Evolutionary conservation across 23 tunicate species (phyloP), one percentile per base, ranked within the genome.

Genomic region (Oikopleura dioica): DNA sequence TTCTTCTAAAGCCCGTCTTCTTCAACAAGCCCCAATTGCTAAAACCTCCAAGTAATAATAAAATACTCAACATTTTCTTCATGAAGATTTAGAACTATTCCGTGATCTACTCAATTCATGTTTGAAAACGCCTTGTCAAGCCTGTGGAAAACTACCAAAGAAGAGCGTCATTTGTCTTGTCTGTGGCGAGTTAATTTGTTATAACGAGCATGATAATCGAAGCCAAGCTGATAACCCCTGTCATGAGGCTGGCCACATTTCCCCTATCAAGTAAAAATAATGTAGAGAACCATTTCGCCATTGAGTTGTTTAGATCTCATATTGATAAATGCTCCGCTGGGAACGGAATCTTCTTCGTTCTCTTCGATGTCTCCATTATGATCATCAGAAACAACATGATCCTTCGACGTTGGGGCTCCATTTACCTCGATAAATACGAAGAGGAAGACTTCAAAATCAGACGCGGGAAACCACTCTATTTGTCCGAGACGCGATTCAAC

Each of bases 371-470:
- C 0, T 78, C 89, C 1, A 44, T 59, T 24, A 63, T 84, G 35
- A 76, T 84, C 31, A 78, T 89, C 23, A 59, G 81, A 5, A 77
- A 88, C 37, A 88, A 88, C 1, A 4, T 79, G 0, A 68, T 83
- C 38, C 37, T 77, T 24, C 81, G 87, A 75, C 35, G 68, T 9
- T 89, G 96, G 96, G 96, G 96, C 4, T 63, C 72, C 16, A 63
- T 63, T 12, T 91, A 91, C 68, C 78, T 91, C 77, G 92, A 91
- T 76, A 84, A 75, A 0, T 83, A 94, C 37, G 95, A 92, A 0
- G 99, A 94, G 51, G 99, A 86, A 69, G 99, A 94, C 76, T 72
- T 79, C 1, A 92, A 87, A 16, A 86, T 92, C 87, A 77, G 77
- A 51, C 38, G 99, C 38, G 99, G 99, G 36, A 83, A 81, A 75